These are phyloP conservation scores for Chironomus riparius DNA, from an alignment of 2,888 invertebrate species.

Conservation along the genomic window DNA sequence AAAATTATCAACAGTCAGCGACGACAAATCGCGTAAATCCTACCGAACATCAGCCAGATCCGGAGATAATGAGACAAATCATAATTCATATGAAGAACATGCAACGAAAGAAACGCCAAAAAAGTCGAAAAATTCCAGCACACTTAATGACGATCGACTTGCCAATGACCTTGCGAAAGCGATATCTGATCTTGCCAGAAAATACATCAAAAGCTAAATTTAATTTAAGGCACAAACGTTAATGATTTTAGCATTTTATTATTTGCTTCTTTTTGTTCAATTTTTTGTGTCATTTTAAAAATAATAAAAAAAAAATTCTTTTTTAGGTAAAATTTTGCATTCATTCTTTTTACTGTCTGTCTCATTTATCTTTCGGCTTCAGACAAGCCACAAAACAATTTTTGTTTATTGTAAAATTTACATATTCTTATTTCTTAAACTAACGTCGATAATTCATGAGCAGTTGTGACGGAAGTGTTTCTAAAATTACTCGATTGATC, in stretches of 20 bases:
- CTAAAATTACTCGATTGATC: slow-evolving; percentile 21
- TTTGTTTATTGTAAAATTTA: too few species aligned
- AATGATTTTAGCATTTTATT: not conserved
- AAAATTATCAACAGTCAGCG: not conserved
- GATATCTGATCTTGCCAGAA: slow-evolving; percentile 16
- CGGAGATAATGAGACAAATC: not conserved
- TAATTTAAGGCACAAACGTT: too few species aligned
- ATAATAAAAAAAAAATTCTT: not conserved
- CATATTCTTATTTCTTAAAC: not conserved
- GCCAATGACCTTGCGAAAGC: slow-evolving; percentile 14
- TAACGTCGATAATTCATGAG: slow-evolving; percentile 16
- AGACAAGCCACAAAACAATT: too few species aligned
- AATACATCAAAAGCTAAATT: not conserved
- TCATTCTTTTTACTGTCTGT: not conserved
- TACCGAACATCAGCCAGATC: not conserved
- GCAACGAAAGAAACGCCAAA: not conserved
- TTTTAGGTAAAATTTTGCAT: not conserved
- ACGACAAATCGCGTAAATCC: not conserved
- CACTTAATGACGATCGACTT: slow-evolving; percentile 19
- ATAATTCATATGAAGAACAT: not conserved
- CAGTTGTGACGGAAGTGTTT: slow-evolving; percentile 10
- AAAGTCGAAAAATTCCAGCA: not conserved
- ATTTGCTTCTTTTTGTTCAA: not conserved
- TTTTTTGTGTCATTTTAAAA: not conserved
- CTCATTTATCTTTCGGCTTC: too few species aligned